phyloP scores from a whole-genome alignment of 2,888 invertebrate genomes.

The Athetis lepigone region DNA sequence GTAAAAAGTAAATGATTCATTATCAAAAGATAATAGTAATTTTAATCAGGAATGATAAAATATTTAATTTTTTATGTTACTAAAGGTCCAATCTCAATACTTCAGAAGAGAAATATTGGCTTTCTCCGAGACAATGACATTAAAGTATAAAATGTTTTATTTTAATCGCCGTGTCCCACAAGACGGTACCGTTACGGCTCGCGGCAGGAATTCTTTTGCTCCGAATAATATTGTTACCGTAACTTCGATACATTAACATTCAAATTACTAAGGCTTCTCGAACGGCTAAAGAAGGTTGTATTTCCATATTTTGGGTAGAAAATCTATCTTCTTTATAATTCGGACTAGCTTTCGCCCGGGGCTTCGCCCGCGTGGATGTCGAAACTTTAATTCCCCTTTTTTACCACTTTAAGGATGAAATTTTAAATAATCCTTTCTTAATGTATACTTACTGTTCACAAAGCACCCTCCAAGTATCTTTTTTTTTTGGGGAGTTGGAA shows the following conservation, averaged over 20 bases:
- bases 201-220: constrained; percentile 43
- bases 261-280: constrained; percentile 26
- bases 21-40: no score
- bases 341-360: no score
- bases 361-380: no score
- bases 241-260: constrained; percentile 38
- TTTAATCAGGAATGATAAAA: neutral
- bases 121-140: constrained; percentile 26
- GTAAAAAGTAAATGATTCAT: no score
- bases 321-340: no score
- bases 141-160: constrained; percentile 20
- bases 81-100: constrained; percentile 11
- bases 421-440: no score
- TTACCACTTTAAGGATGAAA: no score
- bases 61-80: neutral
- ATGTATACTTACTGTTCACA: no score
- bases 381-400: no score
- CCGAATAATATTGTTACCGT: constrained; percentile 37
- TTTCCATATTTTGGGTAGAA: no score
- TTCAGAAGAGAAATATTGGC: constrained; percentile 12
- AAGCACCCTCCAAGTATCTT: no score
- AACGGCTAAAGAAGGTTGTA: neutral
- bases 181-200: constrained; percentile 39
- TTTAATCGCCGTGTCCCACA: constrained; percentile 16
- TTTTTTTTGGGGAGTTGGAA: no score